Base-by-base conservation (phyloP, 2,888 invertebrate genomes). In the Cylloceria caligata region DNA sequence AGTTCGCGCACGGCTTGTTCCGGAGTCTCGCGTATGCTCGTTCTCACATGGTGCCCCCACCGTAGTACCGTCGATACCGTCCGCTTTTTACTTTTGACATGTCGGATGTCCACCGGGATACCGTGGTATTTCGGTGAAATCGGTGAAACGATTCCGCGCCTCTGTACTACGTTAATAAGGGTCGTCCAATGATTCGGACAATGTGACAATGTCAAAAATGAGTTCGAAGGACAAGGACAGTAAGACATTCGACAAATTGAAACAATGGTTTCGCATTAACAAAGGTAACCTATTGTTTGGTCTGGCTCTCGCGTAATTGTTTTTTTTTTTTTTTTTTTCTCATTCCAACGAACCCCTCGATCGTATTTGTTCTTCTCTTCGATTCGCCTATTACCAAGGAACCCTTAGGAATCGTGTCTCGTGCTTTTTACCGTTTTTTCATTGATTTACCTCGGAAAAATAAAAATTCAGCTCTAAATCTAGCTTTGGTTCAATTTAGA, bases 171-270 rank as follows among this genome's bases (percentile, higher is more conserved):
- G 68, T 34, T 34, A 3, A 24, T 60, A 24, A 42, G 39, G 36
- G 9, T 34, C 45, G 57, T 76, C 57, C 55, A 60, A 79, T 47
- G 62, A 64, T 71, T 36, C 71, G 80, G 65, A 68, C 57, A 77
- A 81, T 83, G 86, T 83, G 80, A 85, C 57, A 84, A 91, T 92
- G 89, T 92, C 91, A 80, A 94, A 93, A 91, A 95, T 96, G 95
- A 94, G 93, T 92, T 94, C 95, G 80, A 95, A 95, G 93, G 96
- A 96, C 90, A 95, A 95, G 91, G 95, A 96, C 90, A 94, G 94
- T 88, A 95, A 95, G 93, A 94, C 95, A 80, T 94, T 96, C 81
- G 96, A 96, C 89, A 96, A 95, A 93, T 93, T 97, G 86, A 96
- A 96, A 93, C 95, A 95, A 91, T 96, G 96, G 93, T 96, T 96